Conservation (phyloP, 2,113 vertebrate species). For the Misgurnus anguillicaudatus region DNA sequence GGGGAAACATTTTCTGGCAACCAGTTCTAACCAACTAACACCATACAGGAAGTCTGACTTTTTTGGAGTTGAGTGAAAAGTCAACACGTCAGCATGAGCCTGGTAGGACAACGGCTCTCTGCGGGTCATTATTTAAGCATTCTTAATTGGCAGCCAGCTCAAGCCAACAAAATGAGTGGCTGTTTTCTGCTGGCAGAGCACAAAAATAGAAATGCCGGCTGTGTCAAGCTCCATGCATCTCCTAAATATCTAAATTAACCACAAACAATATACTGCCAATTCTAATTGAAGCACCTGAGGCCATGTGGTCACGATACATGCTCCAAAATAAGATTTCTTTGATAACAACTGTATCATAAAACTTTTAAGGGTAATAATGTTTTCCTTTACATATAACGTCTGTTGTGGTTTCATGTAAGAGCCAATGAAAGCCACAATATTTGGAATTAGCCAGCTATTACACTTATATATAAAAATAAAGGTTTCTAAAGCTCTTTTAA, state of each 20-base stretch:
- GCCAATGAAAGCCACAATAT: background rate
- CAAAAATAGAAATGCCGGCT: background rate
- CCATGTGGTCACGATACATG: background rate
- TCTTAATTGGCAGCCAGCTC: conserved; percentile 46
- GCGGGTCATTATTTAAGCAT: conserved; percentile 52
- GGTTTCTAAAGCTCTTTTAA: too few species aligned
- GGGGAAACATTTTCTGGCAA: background rate
- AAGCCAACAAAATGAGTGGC: conserved; percentile 7
- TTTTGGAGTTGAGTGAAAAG: conserved; percentile 37
- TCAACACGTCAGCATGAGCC: conserved; percentile 39
- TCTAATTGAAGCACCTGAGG: conserved; percentile 18
- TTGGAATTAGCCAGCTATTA: background rate
- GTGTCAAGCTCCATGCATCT: conserved; percentile 8
- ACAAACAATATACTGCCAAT: background rate
- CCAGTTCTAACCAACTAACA: background rate
- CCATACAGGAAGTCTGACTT: background rate
- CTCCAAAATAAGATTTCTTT: background rate
- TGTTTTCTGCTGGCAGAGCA: conserved; percentile 42
- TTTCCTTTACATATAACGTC: background rate
- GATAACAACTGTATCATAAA: background rate
- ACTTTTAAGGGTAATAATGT: background rate
- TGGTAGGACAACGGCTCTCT: conserved; percentile 31
- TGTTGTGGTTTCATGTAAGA: background rate
- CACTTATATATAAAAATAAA: background rate
- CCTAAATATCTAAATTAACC: background rate